Evolutionary conservation across 2,888 invertebrate genomes (phyloP).

Genomic region (Meiosimyza decipiens): DNA sequence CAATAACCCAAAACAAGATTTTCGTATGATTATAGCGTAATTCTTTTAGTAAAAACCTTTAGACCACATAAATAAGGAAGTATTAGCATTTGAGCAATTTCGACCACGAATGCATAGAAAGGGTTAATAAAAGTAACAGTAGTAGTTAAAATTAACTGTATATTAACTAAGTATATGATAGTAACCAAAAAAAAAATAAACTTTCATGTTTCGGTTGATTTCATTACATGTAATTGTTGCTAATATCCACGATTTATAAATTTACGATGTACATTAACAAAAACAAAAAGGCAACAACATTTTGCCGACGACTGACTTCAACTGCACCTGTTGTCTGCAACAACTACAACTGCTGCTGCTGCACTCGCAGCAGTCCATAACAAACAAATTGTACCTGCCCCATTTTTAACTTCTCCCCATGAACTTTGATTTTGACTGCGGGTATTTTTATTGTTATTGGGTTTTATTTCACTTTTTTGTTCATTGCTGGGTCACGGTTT

Average conservation of each 20-base stretch:
- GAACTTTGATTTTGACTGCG: constrained; percentile 28
- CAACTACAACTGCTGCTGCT: constrained; percentile 10
- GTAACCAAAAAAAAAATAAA: neutral
- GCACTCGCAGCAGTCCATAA: neutral
- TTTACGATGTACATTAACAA: constrained; percentile 7
- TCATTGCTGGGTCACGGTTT: constrained; percentile 48
- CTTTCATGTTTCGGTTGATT: constrained; percentile 25
- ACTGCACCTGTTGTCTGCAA: neutral
- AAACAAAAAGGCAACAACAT: neutral
- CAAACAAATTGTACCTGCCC: constrained; percentile 1
- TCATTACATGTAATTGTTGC: constrained; percentile 12
- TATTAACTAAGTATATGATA: too few species aligned
- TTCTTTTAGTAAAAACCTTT: too few species aligned
- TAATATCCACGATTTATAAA: constrained; percentile 20
- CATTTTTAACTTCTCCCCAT: constrained; percentile 18
- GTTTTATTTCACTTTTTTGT: constrained; percentile 24
- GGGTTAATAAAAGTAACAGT: too few species aligned
- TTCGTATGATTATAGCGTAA: too few species aligned
- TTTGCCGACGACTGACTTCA: neutral
- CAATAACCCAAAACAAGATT: too few species aligned
- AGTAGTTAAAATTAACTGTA: too few species aligned
- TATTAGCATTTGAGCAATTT: too few species aligned
- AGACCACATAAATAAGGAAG: too few species aligned
- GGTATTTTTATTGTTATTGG: neutral
- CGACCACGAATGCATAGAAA: too few species aligned